Conservation (phyloP, 2,113 vertebrate species). For the Pangasianodon hypophthalmus region DNA sequence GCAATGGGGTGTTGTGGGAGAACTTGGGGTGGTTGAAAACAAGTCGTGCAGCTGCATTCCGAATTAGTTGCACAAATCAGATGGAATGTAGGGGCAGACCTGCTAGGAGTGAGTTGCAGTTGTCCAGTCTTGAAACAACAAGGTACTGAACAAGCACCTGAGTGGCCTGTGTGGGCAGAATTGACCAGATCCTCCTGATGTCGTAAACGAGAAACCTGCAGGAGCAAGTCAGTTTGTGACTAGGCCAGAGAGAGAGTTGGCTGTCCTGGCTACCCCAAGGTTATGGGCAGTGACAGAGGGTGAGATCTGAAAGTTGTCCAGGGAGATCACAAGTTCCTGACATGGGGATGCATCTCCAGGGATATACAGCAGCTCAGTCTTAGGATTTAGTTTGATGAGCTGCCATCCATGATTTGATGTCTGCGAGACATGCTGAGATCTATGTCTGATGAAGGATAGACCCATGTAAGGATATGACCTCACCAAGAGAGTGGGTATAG, state of each 20-base stretch:
- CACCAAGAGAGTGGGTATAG: neutral
- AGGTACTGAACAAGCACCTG: neutral
- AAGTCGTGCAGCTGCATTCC: neutral
- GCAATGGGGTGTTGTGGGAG: neutral
- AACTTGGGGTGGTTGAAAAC: neutral
- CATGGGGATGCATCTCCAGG: neutral
- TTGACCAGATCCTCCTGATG: neutral
- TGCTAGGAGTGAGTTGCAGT: neutral
- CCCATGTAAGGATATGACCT: neutral
- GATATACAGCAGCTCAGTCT: neutral
- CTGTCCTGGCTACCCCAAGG: neutral
- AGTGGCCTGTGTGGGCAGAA: neutral
- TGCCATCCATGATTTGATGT: neutral
- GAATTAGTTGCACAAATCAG: neutral
- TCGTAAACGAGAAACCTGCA: neutral
- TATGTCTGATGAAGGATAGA: neutral
- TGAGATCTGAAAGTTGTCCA: neutral
- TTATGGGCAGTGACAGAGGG: neutral
- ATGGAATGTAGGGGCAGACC: neutral
- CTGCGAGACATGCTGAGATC: neutral
- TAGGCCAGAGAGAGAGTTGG: neutral
- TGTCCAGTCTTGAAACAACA: neutral
- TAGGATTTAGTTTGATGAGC: neutral
- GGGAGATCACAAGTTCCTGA: neutral
- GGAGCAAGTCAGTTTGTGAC: neutral